Base-by-base conservation (phyloP, 2,888 invertebrate genomes). In the Nymphalis urticae region DNA sequence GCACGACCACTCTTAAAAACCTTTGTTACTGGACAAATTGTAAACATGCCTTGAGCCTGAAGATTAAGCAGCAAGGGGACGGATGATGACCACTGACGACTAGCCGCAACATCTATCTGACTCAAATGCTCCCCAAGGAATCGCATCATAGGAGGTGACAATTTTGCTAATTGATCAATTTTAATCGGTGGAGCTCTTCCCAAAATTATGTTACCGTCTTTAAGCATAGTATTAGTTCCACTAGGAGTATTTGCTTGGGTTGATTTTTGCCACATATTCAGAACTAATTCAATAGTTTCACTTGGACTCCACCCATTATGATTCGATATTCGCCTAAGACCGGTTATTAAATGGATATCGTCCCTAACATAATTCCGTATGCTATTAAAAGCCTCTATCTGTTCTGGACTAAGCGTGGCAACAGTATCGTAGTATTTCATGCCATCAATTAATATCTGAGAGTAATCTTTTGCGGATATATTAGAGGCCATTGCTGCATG, bases 91-190 rank as follows among this genome's bases (percentile, higher is more conserved):
- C 77, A 76, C 21, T 76, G 75, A 19, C 62, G 66, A 42, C 76
- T 76, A 8, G 69, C 72, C 3, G 63, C 59, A 7, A 66, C 66
- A 42, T 77, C 75, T 58, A 75, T 73, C 21, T 67, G 71, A 62
- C 77, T 73, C 71, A 79, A 58, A 75, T 79, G 71, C 51, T 79
- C 73, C 27, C 79, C 71, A 51, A 79, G 62, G 73, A 78, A 73
- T 53, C 76, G 65, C 32, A 76, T 71, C 73, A 76, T 71, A 1
- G 75, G 71, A 47, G 66, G 64, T 24, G 76, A 74, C 24, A 77
- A 62, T 13, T 71, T 69, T 17, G 69, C 72, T 62, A 77, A 69
- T 62, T 75, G 71, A 47, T 73, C 64, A 58, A 77, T 72, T 66
- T 72, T 68, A 66, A 79, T 75, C 63, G 79, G 75, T 56, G 78